Evolutionary conservation across 2,113 vertebrate genomes (phyloP).

Genomic region (Chloroceryle aenea): DNA sequence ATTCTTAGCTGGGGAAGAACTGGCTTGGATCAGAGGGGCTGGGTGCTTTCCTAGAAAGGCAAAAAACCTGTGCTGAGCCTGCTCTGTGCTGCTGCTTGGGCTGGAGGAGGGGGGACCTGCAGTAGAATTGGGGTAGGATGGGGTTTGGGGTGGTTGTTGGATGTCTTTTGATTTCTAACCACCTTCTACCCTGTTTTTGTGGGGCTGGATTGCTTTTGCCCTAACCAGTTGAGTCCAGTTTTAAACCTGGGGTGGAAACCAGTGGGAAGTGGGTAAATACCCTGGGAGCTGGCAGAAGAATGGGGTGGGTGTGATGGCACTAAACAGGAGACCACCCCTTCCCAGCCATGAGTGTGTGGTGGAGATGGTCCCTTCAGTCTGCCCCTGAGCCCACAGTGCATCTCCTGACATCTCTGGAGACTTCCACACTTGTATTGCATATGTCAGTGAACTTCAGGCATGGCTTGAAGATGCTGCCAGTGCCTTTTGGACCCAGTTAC

Average conservation of each 20-base stretch:
- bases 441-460: background rate
- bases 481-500: background rate
- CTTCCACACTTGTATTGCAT: fast-evolving
- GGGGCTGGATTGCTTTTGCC: background rate
- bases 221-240: too few species aligned
- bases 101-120: background rate
- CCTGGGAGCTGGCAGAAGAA: background rate
- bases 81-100: background rate
- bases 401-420: background rate
- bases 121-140: background rate
- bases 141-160: background rate
- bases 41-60: slow-evolving; percentile 40
- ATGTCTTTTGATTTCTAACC: background rate
- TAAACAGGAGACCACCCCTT: background rate
- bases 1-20: slow-evolving; percentile 44
- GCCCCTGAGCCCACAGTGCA: background rate
- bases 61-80: background rate
- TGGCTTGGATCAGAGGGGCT: background rate
- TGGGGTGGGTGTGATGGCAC: background rate
- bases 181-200: background rate
- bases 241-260: background rate
- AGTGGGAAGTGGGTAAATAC: background rate
- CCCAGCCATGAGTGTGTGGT: fast-evolving
- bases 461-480: background rate
- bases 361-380: background rate